phyloP scores from a whole-genome alignment of 2,797 vertebrate genomes.

The Protosalanx chinensis region DNA sequence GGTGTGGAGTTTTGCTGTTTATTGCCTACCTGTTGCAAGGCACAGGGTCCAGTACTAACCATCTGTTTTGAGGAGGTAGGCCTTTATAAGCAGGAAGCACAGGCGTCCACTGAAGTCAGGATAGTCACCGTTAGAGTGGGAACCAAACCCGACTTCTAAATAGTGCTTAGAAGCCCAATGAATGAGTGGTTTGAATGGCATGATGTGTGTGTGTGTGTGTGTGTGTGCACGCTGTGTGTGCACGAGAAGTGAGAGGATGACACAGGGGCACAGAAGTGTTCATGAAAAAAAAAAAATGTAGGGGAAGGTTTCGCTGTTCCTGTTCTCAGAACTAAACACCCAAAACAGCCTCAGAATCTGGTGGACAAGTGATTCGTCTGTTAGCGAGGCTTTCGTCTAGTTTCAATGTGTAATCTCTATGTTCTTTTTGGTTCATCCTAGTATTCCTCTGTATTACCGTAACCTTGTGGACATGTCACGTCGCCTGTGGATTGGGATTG shows the following conservation, averaged over 20 bases:
- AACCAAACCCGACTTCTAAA: background rate
- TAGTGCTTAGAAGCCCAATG: background rate
- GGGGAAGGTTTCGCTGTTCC: background rate
- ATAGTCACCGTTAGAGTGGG: background rate
- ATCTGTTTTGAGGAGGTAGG: background rate
- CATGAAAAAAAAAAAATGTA: background rate
- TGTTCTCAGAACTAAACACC: background rate
- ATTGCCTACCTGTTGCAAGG: constrained; percentile 9
- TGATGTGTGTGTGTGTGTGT: background rate
- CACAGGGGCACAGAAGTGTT: background rate
- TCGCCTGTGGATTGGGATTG: constrained; percentile 49
- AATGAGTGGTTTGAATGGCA: background rate
- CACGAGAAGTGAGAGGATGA: background rate
- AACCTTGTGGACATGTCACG: constrained; percentile 54
- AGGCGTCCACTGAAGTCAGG: background rate
- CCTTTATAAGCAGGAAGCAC: background rate
- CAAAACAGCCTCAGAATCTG: background rate
- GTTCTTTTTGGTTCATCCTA: constrained; percentile 9
- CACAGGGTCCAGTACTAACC: background rate
- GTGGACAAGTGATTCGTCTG: constrained; percentile 1
- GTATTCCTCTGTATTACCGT: constrained; percentile 20
- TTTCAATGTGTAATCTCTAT: constrained; percentile 15
- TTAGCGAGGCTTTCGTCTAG: constrained; percentile 13
- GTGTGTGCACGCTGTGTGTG: constrained; percentile 3
- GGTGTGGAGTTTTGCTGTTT: background rate